Evolutionary conservation across 1,140 invertebrate species (phyloP).

Genomic region (Brachionus plicatilis): DNA sequence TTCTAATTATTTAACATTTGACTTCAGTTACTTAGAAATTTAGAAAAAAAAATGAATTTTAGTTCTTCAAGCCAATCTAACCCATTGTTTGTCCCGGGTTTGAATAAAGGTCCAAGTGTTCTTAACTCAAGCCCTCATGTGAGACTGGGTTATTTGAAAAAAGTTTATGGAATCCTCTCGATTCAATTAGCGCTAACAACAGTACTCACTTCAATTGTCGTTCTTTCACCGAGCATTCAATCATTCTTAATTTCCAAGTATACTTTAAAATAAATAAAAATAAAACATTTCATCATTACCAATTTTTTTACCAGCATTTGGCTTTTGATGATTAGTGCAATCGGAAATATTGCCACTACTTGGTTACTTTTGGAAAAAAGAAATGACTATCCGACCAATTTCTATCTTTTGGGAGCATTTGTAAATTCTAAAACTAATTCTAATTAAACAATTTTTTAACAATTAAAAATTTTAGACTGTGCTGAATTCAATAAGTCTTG

Average conservation of each 20-base stretch:
- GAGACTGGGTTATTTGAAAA: slow-evolving; percentile 66
- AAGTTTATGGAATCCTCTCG: slow-evolving; percentile 72
- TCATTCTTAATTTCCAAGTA: slow-evolving; percentile 65
- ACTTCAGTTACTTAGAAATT: not conserved
- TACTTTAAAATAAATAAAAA: not conserved
- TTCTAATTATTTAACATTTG: not conserved
- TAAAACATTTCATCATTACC: not conserved
- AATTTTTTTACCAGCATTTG: slow-evolving; percentile 46
- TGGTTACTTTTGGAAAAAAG: slow-evolving; percentile 55
- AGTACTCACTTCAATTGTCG: slow-evolving; percentile 62
- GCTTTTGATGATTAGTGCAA: slow-evolving; percentile 52
- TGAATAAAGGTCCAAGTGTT: slow-evolving; percentile 58
- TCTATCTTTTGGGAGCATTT: slow-evolving; percentile 55
- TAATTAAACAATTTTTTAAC: slow-evolving; percentile 42
- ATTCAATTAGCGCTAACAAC: slow-evolving; percentile 69
- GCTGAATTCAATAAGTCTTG: not conserved
- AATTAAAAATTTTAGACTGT: not conserved
- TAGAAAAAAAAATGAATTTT: not conserved
- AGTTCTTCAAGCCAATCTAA: not conserved
- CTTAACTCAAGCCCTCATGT: slow-evolving; percentile 56
- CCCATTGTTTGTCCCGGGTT: slow-evolving; percentile 50
- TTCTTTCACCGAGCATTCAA: slow-evolving; percentile 63
- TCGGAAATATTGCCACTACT: slow-evolving; percentile 53
- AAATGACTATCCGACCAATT: slow-evolving; percentile 56
- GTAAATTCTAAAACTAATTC: slow-evolving; percentile 43